Base-by-base conservation (phyloP, 2,797 vertebrate species). In the Lophotriccus pileatus region DNA sequence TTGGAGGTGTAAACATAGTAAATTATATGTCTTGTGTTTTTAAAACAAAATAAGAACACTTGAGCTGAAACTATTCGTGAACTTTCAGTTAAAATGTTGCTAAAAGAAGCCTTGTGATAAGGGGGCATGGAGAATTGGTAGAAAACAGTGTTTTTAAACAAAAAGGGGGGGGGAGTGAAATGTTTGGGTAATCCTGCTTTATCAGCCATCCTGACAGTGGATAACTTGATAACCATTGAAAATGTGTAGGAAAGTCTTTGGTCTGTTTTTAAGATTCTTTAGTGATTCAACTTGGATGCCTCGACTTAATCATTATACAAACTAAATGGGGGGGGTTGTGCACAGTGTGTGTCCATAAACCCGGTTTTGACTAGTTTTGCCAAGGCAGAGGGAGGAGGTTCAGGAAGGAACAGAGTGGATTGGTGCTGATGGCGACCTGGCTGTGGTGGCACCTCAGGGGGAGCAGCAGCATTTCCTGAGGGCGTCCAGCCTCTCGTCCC, bases 281-380 rank as follows among this genome's bases (percentile, higher is more conserved):
- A 47, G 27, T n/a, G 55, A 24, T 55, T 84, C 78, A 52, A 37
- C 15, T 25, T 18, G 4, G 12, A 9, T 44, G 14, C 12, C 3
- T 49, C 24, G 30, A 36, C 18, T 82, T 79, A 43, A 43, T 86
- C 5, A 15, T 72, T 64, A 15, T 24, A 7, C 43, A 24, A 72
- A 50, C 34, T 6, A 4, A 37, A 28, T n/a, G n/a, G 46, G 62
- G 19, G 74, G 52, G 43, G 64, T 68, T 69, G n/a, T 62, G 53
- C 2, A 0, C 3, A 28, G 32, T 8, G 32, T 2, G 0, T 34
- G 22, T 34, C 27, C 18, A 8, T 73, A 58, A 81, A 58, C 34
- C 9, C 17, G 0, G 2, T 34, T 84, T 15, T n/a, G 72, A 4
- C 1, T 36, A 3, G 6, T 47, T 81, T 68, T 43, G 14, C 6